A percentile compares a stretch with the other conserved stretches of the same genome.
Conservation (phyloP, 2,113 vertebrate genomes). For the Mormyrus iriodes region DNA sequence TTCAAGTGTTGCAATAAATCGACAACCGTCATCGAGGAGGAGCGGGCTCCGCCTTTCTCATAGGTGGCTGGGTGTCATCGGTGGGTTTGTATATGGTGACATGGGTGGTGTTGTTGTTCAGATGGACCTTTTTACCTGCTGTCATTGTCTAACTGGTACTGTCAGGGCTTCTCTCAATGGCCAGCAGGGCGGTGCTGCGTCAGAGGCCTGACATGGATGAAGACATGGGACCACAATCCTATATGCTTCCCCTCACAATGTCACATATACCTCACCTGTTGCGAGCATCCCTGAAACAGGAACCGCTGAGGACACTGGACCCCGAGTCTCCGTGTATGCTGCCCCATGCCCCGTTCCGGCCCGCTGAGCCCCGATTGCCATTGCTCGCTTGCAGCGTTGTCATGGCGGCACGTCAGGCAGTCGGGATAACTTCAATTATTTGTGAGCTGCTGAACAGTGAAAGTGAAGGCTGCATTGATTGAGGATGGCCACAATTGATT, state of each 20-base stretch:
- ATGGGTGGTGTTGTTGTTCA: neutral
- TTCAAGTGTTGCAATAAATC: conserved; percentile 63
- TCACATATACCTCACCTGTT: neutral
- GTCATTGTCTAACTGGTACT: neutral
- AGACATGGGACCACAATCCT: conserved; percentile 77
- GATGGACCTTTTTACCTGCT: neutral
- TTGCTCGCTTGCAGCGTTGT: conserved; percentile 67
- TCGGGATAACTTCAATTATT: conserved; percentile 99
- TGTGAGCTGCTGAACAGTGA: conserved; percentile 98
- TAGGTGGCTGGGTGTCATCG: neutral
- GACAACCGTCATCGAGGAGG: conserved; percentile 50
- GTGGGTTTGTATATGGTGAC: neutral
- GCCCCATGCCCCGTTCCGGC: conserved; percentile 76
- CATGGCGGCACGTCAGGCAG: conserved; percentile 91
- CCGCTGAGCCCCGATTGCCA: conserved; percentile 91
- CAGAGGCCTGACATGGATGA: conserved; percentile 61
- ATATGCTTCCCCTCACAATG: neutral
- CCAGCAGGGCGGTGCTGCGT: neutral
- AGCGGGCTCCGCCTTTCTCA: conserved; percentile 47
- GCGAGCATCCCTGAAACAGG: neutral
- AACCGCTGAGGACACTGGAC: conserved; percentile 71
- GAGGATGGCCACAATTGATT: conserved; percentile 99
- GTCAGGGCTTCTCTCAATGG: neutral
- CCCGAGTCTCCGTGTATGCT: conserved; percentile 50
- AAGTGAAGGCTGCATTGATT: conserved; percentile 98